Base-by-base conservation (phyloP, 2,888 invertebrate species). In the Trachelus troglodyta region DNA sequence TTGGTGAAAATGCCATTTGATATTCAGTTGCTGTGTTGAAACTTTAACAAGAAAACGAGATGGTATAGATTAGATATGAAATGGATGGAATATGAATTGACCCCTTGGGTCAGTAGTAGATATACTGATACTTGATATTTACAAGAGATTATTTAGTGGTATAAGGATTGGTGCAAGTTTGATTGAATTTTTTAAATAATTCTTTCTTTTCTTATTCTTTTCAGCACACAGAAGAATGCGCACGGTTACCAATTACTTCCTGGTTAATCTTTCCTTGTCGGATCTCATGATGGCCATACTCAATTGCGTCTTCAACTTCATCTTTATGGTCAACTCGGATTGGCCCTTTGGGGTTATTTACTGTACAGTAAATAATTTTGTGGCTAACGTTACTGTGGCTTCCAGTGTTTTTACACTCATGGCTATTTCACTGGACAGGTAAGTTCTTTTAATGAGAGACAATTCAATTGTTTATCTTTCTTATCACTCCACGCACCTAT, bases 351-450 rank as follows among this genome's bases (percentile, higher is more conserved):
- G 98, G 6, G 93, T 94, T n/a, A 93, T 94, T 87, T 97, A 98
- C 92, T 98, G 98, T 91, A 96, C 96, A 85, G 94, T 98, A 80
- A 97, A 96, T 92, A 97, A 97, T 92, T 97, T 98, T 90, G 96
- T 98, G 85, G 97, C 97, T 0, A 96, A 97, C 87, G 96, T 97
- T 76, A 97, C 98, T 0, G 97, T 98, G 0, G 96, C 97, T 0
- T 97, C 97, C 35, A 98, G 97, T 87, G 98, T 98, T n/a, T 97
- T 98, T 90, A 98, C 98, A 0, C 94, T 98, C 84, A 97, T 97
- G 73, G 97, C 97, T 37, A 98, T 98, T 85, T 97, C 98, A 1
- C 96, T 98, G 89, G 98, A 98, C 93, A 96, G 98, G 98, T 98
- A 92, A 93, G 93, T 89, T 56, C 0, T 23, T 56, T 56, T 23